A percentile compares a stretch with the other conserved stretches of the same genome.
Conservation (phyloP, 2,797 vertebrate genomes). For the Tapera naevia region DNA sequence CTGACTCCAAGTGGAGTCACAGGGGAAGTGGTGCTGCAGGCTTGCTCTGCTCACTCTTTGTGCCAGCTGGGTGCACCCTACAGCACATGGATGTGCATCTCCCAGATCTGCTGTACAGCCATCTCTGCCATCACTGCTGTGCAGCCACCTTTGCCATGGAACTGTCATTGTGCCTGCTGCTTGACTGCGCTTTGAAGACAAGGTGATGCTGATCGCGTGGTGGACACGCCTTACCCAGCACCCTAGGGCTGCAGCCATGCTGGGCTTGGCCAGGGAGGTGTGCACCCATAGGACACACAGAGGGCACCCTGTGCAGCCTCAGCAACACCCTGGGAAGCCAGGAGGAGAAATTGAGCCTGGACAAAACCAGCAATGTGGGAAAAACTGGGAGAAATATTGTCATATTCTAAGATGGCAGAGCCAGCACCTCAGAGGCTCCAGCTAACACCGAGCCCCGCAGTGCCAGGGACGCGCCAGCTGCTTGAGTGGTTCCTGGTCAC, state of each 20-base stretch:
- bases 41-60: background rate
- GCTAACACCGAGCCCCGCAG: background rate
- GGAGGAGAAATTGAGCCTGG: background rate
- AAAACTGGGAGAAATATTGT: background rate
- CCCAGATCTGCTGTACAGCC: background rate
- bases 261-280: background rate
- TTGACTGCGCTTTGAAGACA: background rate
- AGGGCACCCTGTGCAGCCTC: background rate
- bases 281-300: too few relatives aligned
- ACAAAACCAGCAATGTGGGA: fast-evolving
- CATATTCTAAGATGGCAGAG: background rate
- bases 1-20: background rate
- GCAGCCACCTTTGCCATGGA: fast-evolving
- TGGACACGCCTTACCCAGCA: background rate
- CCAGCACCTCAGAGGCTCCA: background rate
- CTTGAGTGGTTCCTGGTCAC: background rate
- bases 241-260: fast-evolving
- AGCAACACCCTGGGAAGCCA: background rate
- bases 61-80: background rate
- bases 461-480: background rate
- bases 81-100: fast-evolving
- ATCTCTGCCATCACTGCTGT: background rate
- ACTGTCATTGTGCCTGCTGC: background rate
- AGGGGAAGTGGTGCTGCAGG: background rate
- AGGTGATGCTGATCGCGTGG: fast-evolving